Evolutionary conservation across 2,797 vertebrate genomes (phyloP).

Genomic region (Podarcis siculus): DNA sequence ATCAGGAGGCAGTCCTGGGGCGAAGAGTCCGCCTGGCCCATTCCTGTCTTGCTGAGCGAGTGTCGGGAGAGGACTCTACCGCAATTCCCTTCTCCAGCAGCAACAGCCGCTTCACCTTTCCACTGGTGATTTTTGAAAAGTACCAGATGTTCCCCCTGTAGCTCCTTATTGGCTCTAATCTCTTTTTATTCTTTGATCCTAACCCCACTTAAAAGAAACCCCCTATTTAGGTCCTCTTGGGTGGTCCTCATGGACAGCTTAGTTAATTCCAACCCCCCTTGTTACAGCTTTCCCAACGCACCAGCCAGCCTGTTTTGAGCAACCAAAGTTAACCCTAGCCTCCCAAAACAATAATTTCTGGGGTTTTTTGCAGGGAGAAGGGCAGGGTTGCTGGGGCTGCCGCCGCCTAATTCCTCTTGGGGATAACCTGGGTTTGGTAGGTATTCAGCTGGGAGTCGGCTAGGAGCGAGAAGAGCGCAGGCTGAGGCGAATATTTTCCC

Average conservation of each 20-base stretch:
- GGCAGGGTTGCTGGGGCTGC: no score
- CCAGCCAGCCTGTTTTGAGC: conserved; percentile 51
- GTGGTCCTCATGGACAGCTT: conserved; percentile 70
- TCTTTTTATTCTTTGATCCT: conserved; percentile 73
- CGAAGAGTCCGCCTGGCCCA: neutral
- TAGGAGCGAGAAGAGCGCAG: no score
- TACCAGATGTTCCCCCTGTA: conserved; percentile 73
- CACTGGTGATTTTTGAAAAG: conserved; percentile 62
- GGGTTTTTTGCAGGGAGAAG: neutral
- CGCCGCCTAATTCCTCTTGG: no score
- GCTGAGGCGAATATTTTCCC: no score
- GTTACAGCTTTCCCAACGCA: conserved; percentile 60
- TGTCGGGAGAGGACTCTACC: conserved; percentile 13
- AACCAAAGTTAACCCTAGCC: conserved; percentile 57
- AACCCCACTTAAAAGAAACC: conserved; percentile 68
- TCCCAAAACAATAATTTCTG: conserved; percentile 46
- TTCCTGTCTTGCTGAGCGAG: neutral
- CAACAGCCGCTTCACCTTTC: conserved; percentile 63
- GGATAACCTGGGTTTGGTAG: no score
- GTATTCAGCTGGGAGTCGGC: no score
- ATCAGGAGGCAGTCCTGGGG: neutral
- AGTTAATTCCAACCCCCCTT: conserved; percentile 67
- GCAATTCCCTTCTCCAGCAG: conserved; percentile 38
- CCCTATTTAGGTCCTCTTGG: conserved; percentile 70
- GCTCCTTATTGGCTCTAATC: conserved; percentile 70